phyloP scores from a whole-genome alignment of 2,888 invertebrate genomes.

The Brachyopa scutellaris region DNA sequence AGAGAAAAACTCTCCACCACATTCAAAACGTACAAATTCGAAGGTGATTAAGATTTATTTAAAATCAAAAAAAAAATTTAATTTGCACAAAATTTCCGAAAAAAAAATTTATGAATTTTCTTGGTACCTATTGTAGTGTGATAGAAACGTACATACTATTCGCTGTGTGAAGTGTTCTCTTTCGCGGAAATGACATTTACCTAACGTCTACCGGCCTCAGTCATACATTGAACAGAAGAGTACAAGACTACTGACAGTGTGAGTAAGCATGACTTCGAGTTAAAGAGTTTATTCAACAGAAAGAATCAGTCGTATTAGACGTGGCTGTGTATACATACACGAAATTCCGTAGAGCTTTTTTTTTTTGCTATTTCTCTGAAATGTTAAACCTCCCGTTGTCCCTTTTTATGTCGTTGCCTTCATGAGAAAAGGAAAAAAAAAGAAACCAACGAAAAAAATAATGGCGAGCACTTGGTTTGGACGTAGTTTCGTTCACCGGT shows the following conservation, averaged over 20 bases:
- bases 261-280: slow-evolving; percentile 31
- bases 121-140: slow-evolving; percentile 45
- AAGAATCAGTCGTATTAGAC: slow-evolving; percentile 7
- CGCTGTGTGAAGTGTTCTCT: slow-evolving; percentile 24
- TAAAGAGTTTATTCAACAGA: slow-evolving; percentile 1
- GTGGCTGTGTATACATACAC: slow-evolving; percentile 62
- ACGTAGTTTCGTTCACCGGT: slow-evolving; percentile 70
- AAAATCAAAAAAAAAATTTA: slow-evolving; percentile 18
- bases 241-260: not conserved
- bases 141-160: slow-evolving; percentile 8
- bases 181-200: slow-evolving; percentile 57
- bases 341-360: slow-evolving; percentile 31
- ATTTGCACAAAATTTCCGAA: slow-evolving; percentile 42
- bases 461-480: slow-evolving; percentile 67
- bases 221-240: slow-evolving; percentile 23
- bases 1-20: not conserved
- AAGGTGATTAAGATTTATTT: slow-evolving; percentile 45
- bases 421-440: not conserved
- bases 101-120: slow-evolving; percentile 53
- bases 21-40: slow-evolving; percentile 7
- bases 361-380: not conserved
- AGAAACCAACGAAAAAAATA: slow-evolving; percentile 49
- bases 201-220: slow-evolving; percentile 16
- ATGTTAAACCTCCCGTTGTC: slow-evolving; percentile 10
- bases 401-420: not conserved